Conservation (phyloP, 2,113 vertebrate species). For the Laterallus jamaicensis region DNA sequence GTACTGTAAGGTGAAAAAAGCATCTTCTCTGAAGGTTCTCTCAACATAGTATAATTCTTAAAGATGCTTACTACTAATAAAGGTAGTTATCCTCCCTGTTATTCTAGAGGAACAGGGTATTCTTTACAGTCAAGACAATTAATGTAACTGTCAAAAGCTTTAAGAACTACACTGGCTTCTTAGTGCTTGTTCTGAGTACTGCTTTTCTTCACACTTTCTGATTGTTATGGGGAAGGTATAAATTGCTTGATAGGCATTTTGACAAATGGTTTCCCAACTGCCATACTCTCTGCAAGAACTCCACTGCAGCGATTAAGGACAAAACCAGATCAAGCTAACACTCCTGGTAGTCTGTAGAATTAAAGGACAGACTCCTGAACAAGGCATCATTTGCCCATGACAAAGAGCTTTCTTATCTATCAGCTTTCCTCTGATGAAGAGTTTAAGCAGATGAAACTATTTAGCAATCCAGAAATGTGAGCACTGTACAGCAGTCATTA, state of each 20-base stretch:
- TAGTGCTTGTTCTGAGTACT: neutral
- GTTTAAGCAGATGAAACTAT: neutral
- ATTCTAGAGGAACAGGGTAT: neutral
- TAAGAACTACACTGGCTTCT: neutral
- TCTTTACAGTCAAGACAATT: neutral
- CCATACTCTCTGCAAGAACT: neutral
- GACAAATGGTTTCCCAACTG: neutral
- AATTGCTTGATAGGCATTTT: neutral
- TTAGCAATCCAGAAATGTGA: neutral
- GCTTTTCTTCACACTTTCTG: neutral
- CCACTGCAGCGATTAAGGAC: neutral
- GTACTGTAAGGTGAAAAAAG: neutral
- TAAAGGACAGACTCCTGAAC: neutral
- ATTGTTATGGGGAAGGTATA: neutral
- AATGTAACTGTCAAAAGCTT: neutral
- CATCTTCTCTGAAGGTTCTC: neutral
- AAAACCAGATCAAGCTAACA: neutral
- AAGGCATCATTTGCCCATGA: neutral
- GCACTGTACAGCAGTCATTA: neutral
- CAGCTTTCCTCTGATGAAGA: neutral
- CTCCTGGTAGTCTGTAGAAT: neutral
- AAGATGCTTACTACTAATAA: neutral
- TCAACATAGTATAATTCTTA: neutral
- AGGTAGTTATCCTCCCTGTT: neutral
- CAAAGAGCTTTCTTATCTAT: neutral